A percentile compares a stretch with the other conserved stretches of the same genome.
These are phyloP conservation scores for Zeus faber DNA, from an alignment of 2,113 vertebrate species.

Conservation along the genomic window DNA sequence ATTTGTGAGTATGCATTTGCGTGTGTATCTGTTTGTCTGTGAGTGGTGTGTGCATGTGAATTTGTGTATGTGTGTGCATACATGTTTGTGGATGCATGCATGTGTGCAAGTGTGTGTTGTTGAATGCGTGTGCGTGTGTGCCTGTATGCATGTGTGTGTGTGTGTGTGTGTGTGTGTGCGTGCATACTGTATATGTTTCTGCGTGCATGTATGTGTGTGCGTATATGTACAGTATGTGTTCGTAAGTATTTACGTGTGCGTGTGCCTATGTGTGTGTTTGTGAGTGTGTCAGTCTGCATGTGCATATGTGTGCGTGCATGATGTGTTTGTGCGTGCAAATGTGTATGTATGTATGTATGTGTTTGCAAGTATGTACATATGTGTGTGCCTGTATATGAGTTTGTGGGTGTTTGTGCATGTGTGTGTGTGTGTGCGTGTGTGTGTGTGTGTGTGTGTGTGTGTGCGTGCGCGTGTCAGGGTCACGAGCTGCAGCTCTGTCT, in stretches of 20 bases:
- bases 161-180: background rate
- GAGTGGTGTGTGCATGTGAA: slow-evolving; percentile 23
- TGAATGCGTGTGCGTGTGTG: slow-evolving; percentile 8
- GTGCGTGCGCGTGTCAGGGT: background rate
- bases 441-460: background rate
- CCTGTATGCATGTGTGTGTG: background rate
- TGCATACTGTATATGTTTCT: too few relatives aligned
- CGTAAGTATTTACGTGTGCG: background rate
- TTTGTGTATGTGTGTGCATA: slow-evolving; percentile 23
- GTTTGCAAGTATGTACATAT: background rate
- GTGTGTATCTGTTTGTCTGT: background rate
- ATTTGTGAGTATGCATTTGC: background rate
- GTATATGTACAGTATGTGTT: background rate
- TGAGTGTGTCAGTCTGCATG: background rate
- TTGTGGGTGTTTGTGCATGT: background rate
- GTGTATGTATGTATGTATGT: background rate
- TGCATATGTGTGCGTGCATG: slow-evolving; percentile 4
- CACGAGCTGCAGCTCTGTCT: background rate
- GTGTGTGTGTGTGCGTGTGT: background rate
- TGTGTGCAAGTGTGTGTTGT: background rate
- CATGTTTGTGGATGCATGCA: background rate
- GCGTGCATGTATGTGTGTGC: background rate
- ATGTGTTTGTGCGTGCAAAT: background rate
- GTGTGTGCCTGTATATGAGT: background rate
- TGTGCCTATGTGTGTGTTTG: background rate